These are phyloP conservation scores for Gavialis gangeticus DNA, from an alignment of 2,113 vertebrate species.

Conservation along the genomic window DNA sequence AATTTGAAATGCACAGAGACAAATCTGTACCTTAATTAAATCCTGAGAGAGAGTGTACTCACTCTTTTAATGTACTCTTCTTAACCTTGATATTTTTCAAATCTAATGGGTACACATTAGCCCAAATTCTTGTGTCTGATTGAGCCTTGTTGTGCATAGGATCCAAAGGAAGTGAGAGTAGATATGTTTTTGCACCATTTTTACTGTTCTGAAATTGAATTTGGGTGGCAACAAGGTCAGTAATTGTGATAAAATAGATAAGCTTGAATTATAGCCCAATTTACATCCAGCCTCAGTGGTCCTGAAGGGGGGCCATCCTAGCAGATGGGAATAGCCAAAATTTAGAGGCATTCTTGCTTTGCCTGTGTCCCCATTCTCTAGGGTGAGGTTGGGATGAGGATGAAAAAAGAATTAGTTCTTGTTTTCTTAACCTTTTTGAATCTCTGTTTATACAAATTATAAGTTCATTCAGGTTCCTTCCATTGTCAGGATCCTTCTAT, in stretches of 20 bases:
- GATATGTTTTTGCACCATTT: background rate
- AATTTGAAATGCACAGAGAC: background rate
- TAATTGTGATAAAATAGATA: background rate
- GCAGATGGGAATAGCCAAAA: background rate
- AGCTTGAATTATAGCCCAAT: background rate
- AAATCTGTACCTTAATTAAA: background rate
- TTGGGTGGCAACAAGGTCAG: background rate
- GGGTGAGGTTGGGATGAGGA: no score
- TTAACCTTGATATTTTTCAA: background rate
- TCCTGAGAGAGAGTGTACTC: rapidly evolving
- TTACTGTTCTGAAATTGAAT: constrained; percentile 1
- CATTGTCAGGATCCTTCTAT: no score
- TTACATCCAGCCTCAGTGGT: background rate
- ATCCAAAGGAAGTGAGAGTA: background rate
- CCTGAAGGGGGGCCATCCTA: background rate
- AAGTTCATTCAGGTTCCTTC: no score
- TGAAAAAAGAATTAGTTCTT: no score
- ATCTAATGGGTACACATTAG: background rate
- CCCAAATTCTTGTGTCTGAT: background rate
- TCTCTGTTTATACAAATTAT: no score
- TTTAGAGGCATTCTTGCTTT: background rate
- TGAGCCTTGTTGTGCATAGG: background rate
- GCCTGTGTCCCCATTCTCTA: rapidly evolving
- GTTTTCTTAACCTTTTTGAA: no score
- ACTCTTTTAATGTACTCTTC: background rate